phyloP scores from a whole-genome alignment of 92 coral and sea anemone genomes.

The Porites evermanni region DNA sequence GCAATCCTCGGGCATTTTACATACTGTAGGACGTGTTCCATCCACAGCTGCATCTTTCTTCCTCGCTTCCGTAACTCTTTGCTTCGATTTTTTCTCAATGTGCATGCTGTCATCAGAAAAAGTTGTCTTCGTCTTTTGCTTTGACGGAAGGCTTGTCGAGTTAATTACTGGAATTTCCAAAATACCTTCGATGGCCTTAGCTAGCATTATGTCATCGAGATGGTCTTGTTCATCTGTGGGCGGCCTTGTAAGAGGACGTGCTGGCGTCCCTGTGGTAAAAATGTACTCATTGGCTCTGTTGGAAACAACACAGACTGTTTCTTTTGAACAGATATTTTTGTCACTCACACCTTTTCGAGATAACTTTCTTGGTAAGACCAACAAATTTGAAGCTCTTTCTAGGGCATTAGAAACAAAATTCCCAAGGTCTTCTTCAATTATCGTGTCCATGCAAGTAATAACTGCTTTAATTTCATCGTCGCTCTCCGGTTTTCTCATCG shows the following conservation, averaged over 20 bases:
- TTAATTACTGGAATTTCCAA: constrained; percentile 18
- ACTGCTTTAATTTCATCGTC: neutral
- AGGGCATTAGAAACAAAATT: neutral
- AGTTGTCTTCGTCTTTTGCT: neutral
- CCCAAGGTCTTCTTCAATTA: neutral
- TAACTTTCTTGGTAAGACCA: neutral
- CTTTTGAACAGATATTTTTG: neutral
- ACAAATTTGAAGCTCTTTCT: neutral
- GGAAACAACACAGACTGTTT: neutral
- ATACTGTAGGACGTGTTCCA: neutral
- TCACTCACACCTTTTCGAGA: neutral
- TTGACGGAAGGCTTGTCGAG: neutral
- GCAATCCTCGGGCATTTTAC: constrained; percentile 2
- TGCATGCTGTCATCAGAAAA: neutral
- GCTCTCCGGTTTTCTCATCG: neutral
- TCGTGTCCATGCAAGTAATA: neutral
- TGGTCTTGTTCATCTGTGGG: neutral
- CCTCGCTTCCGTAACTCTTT: neutral
- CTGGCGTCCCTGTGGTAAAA: neutral
- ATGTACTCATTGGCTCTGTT: neutral
- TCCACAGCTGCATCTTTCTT: neutral
- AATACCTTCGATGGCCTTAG: constrained; percentile 9
- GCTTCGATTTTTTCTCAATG: neutral
- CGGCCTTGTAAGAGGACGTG: neutral
- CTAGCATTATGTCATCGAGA: neutral